Evolutionary conservation across 2,888 invertebrate genomes (phyloP).

Genomic region (Liodrosophila aerea): DNA sequence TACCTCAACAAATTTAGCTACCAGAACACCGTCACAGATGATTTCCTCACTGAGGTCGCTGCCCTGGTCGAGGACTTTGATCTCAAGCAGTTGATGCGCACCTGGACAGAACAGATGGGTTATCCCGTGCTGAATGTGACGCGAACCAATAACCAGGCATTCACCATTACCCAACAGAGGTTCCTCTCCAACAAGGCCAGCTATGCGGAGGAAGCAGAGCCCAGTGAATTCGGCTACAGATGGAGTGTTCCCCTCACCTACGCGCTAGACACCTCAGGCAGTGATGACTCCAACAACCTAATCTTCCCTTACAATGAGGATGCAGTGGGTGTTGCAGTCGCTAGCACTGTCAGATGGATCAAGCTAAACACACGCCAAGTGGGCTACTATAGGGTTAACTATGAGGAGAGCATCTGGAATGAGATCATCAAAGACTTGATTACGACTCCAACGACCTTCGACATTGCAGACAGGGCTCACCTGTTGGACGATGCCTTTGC

Average conservation of each 20-base stretch:
- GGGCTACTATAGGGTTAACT: constrained; percentile 94
- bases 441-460: constrained; percentile 78
- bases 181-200: constrained; percentile 88
- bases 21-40: constrained; percentile 90
- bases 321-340: constrained; percentile 61
- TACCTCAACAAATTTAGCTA: constrained; percentile 89
- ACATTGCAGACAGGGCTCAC: constrained; percentile 88
- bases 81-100: constrained; percentile 87
- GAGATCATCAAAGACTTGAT: constrained; percentile 77
- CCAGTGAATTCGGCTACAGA: constrained; percentile 84
- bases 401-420: constrained; percentile 87
- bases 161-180: constrained; percentile 87
- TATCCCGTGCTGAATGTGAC: constrained; percentile 89
- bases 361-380: constrained; percentile 92
- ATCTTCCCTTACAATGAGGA: constrained; percentile 69
- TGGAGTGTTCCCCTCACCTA: constrained; percentile 93
- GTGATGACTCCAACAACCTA: constrained; percentile 55
- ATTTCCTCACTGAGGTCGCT: constrained; percentile 85
- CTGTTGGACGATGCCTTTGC: constrained; percentile 92
- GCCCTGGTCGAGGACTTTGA: constrained; percentile 84
- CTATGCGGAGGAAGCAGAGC: constrained; percentile 81
- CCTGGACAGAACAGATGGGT: constrained; percentile 95
- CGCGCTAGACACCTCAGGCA: constrained; percentile 83
- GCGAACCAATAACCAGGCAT: constrained; percentile 79
- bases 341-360: constrained; percentile 85